Evolutionary conservation across 2,113 vertebrate genomes (phyloP).

Genomic region (Tricholaema leucomelas): DNA sequence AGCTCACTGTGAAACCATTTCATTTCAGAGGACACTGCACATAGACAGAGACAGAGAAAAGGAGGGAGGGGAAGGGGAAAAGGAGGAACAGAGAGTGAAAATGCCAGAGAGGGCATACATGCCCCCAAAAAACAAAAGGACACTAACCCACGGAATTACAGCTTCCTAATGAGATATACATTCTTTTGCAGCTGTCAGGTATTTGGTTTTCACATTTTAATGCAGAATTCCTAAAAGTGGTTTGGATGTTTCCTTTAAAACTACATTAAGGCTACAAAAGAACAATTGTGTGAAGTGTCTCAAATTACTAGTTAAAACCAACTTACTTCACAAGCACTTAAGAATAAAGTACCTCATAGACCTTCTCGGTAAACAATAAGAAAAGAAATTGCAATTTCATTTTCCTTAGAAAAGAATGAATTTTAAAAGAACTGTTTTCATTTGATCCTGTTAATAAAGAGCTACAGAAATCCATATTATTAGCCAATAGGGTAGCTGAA

Average conservation of each 20-base stretch:
- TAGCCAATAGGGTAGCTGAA: neutral
- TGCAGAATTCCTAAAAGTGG: neutral
- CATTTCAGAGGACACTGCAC: neutral
- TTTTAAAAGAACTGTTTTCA: neutral
- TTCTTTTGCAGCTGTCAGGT: neutral
- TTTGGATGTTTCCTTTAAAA: neutral
- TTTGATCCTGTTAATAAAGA: neutral
- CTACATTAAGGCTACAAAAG: neutral
- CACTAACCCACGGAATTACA: neutral
- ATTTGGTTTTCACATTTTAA: neutral
- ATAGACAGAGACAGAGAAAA: neutral
- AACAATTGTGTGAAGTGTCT: neutral
- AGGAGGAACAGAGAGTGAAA: neutral
- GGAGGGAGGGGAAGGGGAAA: neutral
- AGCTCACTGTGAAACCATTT: conserved; percentile 13
- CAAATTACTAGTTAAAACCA: neutral
- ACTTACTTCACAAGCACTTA: neutral
- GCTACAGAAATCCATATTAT: neutral
- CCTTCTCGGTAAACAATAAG: neutral
- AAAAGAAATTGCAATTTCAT: neutral
- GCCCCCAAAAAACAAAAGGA: neutral
- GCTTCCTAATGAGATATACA: neutral
- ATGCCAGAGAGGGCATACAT: neutral
- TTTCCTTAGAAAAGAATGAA: neutral
- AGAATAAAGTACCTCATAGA: neutral